phyloP scores from a whole-genome alignment of 92 coral and sea anemone genomes.

The Siderastrea siderea region DNA sequence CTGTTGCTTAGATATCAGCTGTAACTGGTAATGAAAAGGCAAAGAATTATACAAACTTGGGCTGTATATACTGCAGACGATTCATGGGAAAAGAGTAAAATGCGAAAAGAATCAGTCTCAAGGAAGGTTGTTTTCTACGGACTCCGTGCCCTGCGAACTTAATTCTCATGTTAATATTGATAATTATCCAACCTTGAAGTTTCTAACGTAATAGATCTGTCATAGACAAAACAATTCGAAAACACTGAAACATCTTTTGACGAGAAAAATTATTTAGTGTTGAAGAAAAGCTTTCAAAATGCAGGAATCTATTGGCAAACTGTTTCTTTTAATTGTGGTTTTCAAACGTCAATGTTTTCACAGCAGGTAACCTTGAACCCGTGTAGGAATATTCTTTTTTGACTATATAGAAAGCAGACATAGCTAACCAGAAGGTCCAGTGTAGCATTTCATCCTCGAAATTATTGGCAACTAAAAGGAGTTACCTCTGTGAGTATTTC shows the following conservation, averaged over 20 bases:
- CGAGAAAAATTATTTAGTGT: neutral
- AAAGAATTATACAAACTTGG: neutral
- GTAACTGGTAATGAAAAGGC: neutral
- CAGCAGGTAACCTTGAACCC: constrained; percentile 11
- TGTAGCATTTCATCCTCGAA: neutral
- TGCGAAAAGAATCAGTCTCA: too few relatives aligned
- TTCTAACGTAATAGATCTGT: neutral
- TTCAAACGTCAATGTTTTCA: constrained; percentile 3
- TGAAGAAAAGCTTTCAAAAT: neutral
- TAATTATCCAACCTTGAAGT: too few relatives aligned
- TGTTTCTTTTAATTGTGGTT: constrained; percentile 23
- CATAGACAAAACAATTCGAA: neutral
- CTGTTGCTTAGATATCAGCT: neutral
- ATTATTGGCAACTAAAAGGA: neutral
- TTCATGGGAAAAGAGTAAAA: neutral
- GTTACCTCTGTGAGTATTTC: too few relatives aligned
- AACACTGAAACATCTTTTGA: neutral
- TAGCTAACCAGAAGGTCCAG: neutral
- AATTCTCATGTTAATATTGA: too few relatives aligned
- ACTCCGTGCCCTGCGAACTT: too few relatives aligned
- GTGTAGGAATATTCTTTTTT: neutral
- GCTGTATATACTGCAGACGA: neutral
- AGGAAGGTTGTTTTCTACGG: too few relatives aligned
- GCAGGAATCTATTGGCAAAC: constrained; percentile 2
- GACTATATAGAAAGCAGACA: neutral